Evolutionary conservation across 2,888 invertebrate genomes (phyloP), one percentile per base, ranked within the genome.

Genomic region (Epistrophe eligans): DNA sequence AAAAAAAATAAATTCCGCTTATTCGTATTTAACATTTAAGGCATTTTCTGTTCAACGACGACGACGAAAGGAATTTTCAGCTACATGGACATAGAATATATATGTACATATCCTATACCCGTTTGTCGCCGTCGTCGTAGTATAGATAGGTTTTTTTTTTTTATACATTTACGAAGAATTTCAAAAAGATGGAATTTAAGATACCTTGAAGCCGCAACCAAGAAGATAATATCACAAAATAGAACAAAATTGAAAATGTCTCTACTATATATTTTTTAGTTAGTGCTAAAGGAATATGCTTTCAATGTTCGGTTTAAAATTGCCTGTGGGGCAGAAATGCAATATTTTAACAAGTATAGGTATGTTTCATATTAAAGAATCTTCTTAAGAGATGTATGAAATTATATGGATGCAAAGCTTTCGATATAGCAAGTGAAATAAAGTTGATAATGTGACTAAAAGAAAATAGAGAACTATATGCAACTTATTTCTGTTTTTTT

Each of bases 131-230:
- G n/a, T n/a, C n/a, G n/a, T n/a, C n/a, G n/a, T n/a, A n/a, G n/a
- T n/a, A n/a, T n/a, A n/a, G n/a, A n/a, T n/a, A n/a, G n/a, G n/a
- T n/a, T n/a, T n/a, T n/a, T n/a, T n/a, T n/a, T n/a, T n/a, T n/a
- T n/a, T n/a, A n/a, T n/a, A n/a, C n/a, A n/a, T n/a, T n/a, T n/a
- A n/a, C n/a, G 60, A 40, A 60, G 60, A 40, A 60, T 40, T 19
- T 60, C 38, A 60, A 60, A 60, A 40, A 40, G 19, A 60, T 60
- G 60, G 60, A 60, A 60, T 60, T 60, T 60, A 60, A 60, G 40
- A 60, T 60, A 58, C 60, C 60, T 60, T 60, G 60, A 60, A 60
- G 60, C 60, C 19, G 38, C 60, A 19, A 35, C 35, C 6, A 60
- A 6, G 60, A 60, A 35, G 60, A 60, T 60, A 40, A 40, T 60